phyloP scores from a whole-genome alignment of 2,888 invertebrate species.

The Drosophila macrospina region DNA sequence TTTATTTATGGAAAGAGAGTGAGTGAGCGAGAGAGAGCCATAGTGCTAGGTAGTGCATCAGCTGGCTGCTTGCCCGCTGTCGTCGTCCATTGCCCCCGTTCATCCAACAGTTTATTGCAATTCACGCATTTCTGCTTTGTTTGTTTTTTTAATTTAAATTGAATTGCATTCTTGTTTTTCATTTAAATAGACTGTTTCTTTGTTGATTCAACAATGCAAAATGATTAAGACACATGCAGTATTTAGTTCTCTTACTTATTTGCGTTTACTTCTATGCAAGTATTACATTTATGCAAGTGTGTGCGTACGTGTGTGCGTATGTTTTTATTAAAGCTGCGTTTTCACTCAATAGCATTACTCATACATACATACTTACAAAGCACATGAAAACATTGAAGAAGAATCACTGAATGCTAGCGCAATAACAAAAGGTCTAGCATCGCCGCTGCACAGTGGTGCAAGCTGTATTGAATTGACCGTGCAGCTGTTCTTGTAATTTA shows the following conservation, averaged over 20 bases:
- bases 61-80: slow-evolving; percentile 58
- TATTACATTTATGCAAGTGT: slow-evolving; percentile 14
- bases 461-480: not conserved
- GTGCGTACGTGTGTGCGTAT: slow-evolving; percentile 20
- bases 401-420: slow-evolving; percentile 41
- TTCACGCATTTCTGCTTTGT: slow-evolving; percentile 40
- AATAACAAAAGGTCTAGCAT: slow-evolving; percentile 37
- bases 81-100: slow-evolving; percentile 68
- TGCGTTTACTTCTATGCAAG: not conserved
- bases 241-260: slow-evolving; percentile 6
- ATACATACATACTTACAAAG: slow-evolving; percentile 15
- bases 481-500: not conserved
- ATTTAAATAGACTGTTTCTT: slow-evolving; percentile 45
- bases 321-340: not conserved
- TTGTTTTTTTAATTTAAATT: slow-evolving; percentile 33
- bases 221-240: slow-evolving; percentile 30
- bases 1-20: slow-evolving; percentile 36
- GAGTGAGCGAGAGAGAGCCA: slow-evolving; percentile 16
- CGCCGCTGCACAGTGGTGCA: slow-evolving; percentile 44
- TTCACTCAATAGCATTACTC: slow-evolving; percentile 24
- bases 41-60: slow-evolving; percentile 50
- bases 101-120: slow-evolving; percentile 26
- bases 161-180: slow-evolving; percentile 36
- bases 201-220: slow-evolving; percentile 47
- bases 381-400: slow-evolving; percentile 16